A percentile compares a stretch with the other conserved stretches of the same genome.
Evolutionary conservation across 1,140 invertebrate species (phyloP).

Genomic region (Apis laboriosa): DNA sequence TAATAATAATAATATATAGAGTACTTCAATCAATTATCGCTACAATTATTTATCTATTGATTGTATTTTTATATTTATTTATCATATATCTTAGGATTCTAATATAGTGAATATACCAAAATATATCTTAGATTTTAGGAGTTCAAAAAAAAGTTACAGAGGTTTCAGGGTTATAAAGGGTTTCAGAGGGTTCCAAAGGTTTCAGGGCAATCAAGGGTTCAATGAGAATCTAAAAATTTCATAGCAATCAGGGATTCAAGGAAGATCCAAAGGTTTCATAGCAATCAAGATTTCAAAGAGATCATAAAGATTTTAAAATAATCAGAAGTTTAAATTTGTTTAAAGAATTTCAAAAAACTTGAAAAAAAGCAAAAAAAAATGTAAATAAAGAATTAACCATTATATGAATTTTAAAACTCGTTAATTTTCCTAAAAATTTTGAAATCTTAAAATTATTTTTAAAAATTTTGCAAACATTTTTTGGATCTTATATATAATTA

Average conservation of each 20-base stretch:
- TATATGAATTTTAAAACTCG: too few relatives aligned
- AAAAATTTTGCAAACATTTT: background rate
- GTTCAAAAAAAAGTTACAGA: background rate
- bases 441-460: background rate
- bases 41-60: background rate
- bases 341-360: too few relatives aligned
- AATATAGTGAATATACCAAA: background rate
- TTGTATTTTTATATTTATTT: background rate
- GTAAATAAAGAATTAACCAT: too few relatives aligned
- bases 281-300: background rate
- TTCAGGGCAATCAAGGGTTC: too few relatives aligned
- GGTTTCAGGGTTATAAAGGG: background rate
- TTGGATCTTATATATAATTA: too few relatives aligned
- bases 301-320: too few relatives aligned
- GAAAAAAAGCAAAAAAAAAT: too few relatives aligned
- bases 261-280: background rate
- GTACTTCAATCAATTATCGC: background rate
- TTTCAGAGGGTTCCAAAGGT: background rate
- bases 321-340: too few relatives aligned
- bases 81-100: background rate
- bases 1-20: background rate
- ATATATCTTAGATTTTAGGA: background rate
- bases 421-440: background rate
- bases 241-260: background rate
- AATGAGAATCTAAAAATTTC: background rate